These are phyloP conservation scores for Drosophila parabipectinata DNA, from an alignment of 1,140 invertebrate species.

Conservation along the genomic window DNA sequence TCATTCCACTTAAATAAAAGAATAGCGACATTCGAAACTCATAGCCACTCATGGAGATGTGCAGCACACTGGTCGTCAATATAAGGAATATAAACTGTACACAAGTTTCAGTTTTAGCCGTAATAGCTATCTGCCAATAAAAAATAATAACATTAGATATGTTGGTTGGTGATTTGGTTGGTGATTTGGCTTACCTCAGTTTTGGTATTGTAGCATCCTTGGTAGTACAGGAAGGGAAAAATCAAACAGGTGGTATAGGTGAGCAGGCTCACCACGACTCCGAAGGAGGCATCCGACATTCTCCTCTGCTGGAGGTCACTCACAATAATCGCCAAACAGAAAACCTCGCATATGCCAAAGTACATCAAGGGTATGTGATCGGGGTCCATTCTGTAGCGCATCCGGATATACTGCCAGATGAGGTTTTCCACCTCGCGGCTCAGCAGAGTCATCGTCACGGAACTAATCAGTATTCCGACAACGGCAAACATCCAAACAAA, in stretches of 20 bases:
- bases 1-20: slow-evolving; percentile 9
- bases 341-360: slow-evolving; percentile 22
- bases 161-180: too few relatives aligned
- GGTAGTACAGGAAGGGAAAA: slow-evolving; percentile 28
- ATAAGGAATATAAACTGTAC: slow-evolving; percentile 16
- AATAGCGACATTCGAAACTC: slow-evolving; percentile 54
- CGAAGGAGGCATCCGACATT: slow-evolving; percentile 31
- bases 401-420: slow-evolving; percentile 42
- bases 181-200: not conserved
- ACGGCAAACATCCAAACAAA: not conserved
- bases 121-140: slow-evolving; percentile 23
- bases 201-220: slow-evolving; percentile 18
- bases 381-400: slow-evolving; percentile 3
- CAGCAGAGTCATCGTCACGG: slow-evolving; percentile 12
- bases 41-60: slow-evolving; percentile 51
- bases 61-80: slow-evolving; percentile 11
- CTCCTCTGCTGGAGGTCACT: not conserved
- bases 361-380: slow-evolving; percentile 22
- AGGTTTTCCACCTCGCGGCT: slow-evolving; percentile 38
- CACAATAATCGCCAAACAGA: slow-evolving; percentile 14
- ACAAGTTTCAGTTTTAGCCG: slow-evolving; percentile 16
- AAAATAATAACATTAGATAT: not conserved
- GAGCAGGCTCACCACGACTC: slow-evolving; percentile 23
- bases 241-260: slow-evolving; percentile 25
- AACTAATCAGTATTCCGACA: slow-evolving; percentile 11